Percentiles rank a stretch among this genome's conserved stretches.
Evolutionary conservation across 2,888 invertebrate genomes (phyloP).

Genomic region (Osmoderma eremita): DNA sequence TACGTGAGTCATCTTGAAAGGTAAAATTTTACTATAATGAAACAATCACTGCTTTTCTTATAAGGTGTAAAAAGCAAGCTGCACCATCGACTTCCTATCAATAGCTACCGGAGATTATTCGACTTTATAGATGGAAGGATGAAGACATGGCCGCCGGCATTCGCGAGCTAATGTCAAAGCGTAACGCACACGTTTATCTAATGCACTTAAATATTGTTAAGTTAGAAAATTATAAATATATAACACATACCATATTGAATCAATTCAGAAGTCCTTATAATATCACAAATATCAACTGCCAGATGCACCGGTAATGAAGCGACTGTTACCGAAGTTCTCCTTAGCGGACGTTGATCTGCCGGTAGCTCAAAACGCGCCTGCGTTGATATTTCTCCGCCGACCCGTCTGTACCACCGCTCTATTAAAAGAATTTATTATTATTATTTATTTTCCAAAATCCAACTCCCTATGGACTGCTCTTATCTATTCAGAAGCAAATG

Average conservation of each 20-base stretch:
- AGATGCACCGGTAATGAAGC: constrained; percentile 59
- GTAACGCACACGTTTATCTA: neutral
- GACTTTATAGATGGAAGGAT: constrained; percentile 37
- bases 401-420: constrained; percentile 28
- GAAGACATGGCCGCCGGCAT: constrained; percentile 58
- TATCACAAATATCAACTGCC: constrained; percentile 57
- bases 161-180: constrained; percentile 46
- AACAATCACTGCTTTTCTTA: neutral
- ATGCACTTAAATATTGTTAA: constrained; percentile 13
- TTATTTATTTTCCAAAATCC: constrained; percentile 35
- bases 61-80: constrained; percentile 14
- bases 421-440: constrained; percentile 43
- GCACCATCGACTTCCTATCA: neutral
- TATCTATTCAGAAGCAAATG: constrained; percentile 12
- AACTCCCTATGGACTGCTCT: neutral
- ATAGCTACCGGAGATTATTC: constrained; percentile 14
- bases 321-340: constrained; percentile 61
- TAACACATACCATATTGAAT: constrained; percentile 61
- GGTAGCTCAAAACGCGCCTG: constrained; percentile 57
- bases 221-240: constrained; percentile 30
- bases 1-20: constrained; percentile 31
- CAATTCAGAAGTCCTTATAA: constrained; percentile 55
- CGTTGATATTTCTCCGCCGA: constrained; percentile 49
- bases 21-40: constrained; percentile 18
- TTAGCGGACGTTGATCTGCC: constrained; percentile 64